Percentiles rank a stretch among this genome's conserved stretches.
Evolutionary conservation across 1,140 invertebrate species (phyloP).

Genomic region (Drosophila santomea): DNA sequence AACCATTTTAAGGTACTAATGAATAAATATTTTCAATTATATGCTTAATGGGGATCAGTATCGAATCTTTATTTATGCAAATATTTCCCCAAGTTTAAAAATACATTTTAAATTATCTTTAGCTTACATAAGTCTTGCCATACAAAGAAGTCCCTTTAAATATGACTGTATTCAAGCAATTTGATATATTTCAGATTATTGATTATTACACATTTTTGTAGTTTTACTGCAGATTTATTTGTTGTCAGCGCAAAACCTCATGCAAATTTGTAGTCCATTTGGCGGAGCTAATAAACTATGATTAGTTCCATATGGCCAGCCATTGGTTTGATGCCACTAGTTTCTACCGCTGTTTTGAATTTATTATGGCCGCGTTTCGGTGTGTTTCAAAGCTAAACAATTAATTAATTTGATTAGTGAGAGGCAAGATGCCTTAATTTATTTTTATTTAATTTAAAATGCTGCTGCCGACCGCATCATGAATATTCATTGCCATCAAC

Average conservation of each 20-base stretch:
- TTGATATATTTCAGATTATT: constrained; percentile 2
- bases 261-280: constrained; percentile 35
- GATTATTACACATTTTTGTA: constrained; percentile 68
- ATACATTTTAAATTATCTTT: not conserved
- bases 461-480: constrained; percentile 33
- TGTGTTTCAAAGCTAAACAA: constrained; percentile 64
- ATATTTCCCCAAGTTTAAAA: too few relatives aligned
- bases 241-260: constrained; percentile 25
- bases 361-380: constrained; percentile 61
- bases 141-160: not conserved
- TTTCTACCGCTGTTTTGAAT: constrained; percentile 70
- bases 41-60: too few relatives aligned
- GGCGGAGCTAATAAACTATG: constrained; percentile 64
- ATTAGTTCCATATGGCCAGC: constrained; percentile 65
- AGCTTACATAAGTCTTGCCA: not conserved
- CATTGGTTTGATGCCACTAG: constrained; percentile 56
- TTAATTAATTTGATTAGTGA: constrained; percentile 75
- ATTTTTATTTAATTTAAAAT: constrained; percentile 71
- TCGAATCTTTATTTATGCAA: too few relatives aligned
- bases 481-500: constrained; percentile 70
- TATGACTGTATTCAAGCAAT: not conserved
- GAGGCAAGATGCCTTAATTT: constrained; percentile 55
- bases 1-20: too few relatives aligned
- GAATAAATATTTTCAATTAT: too few relatives aligned
- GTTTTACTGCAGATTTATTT: constrained; percentile 62